phyloP scores from a whole-genome alignment of 2,113 vertebrate genomes.

The Nasalis larvatus region DNA sequence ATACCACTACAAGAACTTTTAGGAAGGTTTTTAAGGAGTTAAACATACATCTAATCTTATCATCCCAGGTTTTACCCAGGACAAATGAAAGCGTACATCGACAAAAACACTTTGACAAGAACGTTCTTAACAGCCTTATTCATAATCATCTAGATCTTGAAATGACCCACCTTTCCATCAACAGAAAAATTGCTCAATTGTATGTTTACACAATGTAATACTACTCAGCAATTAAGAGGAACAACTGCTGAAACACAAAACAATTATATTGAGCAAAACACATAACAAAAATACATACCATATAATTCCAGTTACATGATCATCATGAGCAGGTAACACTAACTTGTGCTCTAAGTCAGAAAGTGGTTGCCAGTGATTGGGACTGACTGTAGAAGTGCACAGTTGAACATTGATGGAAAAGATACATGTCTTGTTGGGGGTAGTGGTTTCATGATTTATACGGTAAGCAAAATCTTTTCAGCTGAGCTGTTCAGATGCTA shows the following conservation, averaged over 20 bases:
- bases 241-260: conserved; percentile 3
- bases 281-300: background rate
- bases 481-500: background rate
- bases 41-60: background rate
- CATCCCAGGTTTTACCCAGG: background rate
- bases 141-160: background rate
- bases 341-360: conserved; percentile 11
- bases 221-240: background rate
- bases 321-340: background rate
- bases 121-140: background rate
- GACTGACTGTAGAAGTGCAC: background rate
- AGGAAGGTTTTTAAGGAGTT: background rate
- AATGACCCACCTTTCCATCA: background rate
- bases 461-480: background rate
- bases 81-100: background rate
- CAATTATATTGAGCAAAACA: background rate
- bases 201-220: background rate
- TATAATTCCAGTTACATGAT: background rate
- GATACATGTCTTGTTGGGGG: background rate
- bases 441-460: background rate
- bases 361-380: background rate
- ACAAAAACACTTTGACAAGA: background rate
- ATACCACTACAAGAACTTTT: background rate
- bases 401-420: background rate
- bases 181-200: background rate